Percentiles rank a stretch among this genome's conserved stretches.
phyloP scores from a whole-genome alignment of 1,140 invertebrate species.

The Maconellicoccus hirsutus region DNA sequence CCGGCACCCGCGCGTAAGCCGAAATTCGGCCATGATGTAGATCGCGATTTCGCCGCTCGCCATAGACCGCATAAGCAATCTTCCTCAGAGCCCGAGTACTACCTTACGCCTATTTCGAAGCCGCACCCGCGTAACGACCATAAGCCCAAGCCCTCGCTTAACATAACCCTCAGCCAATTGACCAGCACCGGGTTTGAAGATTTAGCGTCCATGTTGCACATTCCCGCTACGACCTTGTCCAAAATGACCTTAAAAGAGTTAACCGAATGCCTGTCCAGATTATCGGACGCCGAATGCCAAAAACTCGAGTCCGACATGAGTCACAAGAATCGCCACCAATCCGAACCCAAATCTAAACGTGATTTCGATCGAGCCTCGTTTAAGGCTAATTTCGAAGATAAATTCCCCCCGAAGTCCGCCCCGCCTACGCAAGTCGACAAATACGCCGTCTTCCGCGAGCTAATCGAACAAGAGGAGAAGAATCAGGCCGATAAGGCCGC shows the following conservation, averaged over 20 bases:
- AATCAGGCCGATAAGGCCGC: constrained; percentile 33
- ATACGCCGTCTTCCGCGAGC: constrained; percentile 73
- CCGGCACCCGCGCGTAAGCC: constrained; percentile 49
- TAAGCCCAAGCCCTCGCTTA: constrained; percentile 35
- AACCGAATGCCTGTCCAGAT: constrained; percentile 54
- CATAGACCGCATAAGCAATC: constrained; percentile 35
- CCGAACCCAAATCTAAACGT: constrained; percentile 29
- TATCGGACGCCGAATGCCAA: constrained; percentile 31
- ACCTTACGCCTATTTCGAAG: constrained; percentile 37
- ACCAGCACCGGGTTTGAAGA: constrained; percentile 68
- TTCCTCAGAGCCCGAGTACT: constrained; percentile 46
- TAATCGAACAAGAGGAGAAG: constrained; percentile 53
- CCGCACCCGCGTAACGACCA: constrained; percentile 17
- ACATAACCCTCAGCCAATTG: constrained; percentile 69
- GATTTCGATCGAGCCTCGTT: constrained; percentile 33
- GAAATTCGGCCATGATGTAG: constrained; percentile 39
- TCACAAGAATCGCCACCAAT: background rate
- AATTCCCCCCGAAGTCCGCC: constrained; percentile 46
- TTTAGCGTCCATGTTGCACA: constrained; percentile 56
- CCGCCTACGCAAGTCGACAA: constrained; percentile 48
- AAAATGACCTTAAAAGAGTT: constrained; percentile 73
- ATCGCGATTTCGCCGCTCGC: constrained; percentile 34
- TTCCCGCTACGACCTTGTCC: constrained; percentile 61
- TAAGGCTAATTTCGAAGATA: constrained; percentile 47
- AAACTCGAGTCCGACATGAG: constrained; percentile 1